Conservation (phyloP, 2,797 vertebrate genomes). For the Alfaro cultratus region DNA sequence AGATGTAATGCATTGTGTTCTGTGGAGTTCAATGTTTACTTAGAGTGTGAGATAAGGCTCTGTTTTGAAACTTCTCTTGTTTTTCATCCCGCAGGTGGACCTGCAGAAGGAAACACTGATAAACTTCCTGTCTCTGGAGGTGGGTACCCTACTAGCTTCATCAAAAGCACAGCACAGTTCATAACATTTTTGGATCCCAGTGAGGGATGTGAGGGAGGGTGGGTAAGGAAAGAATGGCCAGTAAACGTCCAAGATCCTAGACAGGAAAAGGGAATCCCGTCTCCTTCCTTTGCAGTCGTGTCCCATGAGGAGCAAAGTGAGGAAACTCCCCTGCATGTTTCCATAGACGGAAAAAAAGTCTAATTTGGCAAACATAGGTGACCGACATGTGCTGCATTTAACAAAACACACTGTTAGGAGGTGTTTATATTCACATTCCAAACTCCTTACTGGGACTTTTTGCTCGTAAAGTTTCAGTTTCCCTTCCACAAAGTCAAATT, state of each 20-base stretch:
- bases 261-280: slow-evolving; percentile 77
- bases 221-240: slow-evolving; percentile 54
- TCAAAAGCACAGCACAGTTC: slow-evolving; percentile 61
- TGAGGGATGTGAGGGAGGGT: slow-evolving; percentile 29
- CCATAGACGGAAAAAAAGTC: slow-evolving; percentile 12
- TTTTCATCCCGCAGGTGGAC: slow-evolving; percentile 86
- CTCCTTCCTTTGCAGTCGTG: slow-evolving; percentile 59
- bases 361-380: slow-evolving; percentile 17
- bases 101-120: slow-evolving; percentile 93
- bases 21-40: slow-evolving; percentile 13
- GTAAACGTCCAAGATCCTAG: slow-evolving; percentile 49
- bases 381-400: slow-evolving; percentile 37
- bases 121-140: slow-evolving; percentile 94
- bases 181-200: slow-evolving; percentile 60
- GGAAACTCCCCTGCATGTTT: slow-evolving; percentile 68
- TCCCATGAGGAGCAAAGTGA: slow-evolving; percentile 41
- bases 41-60: slow-evolving; percentile 38
- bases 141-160: slow-evolving; percentile 71
- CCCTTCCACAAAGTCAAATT: slow-evolving; percentile 43
- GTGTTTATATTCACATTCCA: slow-evolving; percentile 77
- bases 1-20: slow-evolving; percentile 2
- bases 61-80: slow-evolving; percentile 48
- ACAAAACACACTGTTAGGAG: slow-evolving; percentile 55
- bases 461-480: slow-evolving; percentile 46
- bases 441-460: slow-evolving; percentile 46